Conservation (phyloP, 2,113 vertebrate genomes). For the Malaclemys terrapin region DNA sequence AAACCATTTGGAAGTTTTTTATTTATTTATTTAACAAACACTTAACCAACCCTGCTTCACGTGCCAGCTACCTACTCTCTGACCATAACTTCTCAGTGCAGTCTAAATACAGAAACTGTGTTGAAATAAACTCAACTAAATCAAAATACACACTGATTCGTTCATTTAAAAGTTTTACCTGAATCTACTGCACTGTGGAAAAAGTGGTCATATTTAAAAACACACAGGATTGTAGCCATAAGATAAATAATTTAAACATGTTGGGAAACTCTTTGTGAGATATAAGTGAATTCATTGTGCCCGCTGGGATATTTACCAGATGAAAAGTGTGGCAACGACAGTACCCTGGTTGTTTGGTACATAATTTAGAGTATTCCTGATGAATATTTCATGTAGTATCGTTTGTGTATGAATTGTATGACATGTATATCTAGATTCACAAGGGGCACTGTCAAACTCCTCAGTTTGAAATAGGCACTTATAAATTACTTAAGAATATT, state of each 20-base stretch:
- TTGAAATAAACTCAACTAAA: constrained; percentile 34
- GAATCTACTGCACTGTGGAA: constrained; percentile 1
- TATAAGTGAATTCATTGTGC: constrained; percentile 62
- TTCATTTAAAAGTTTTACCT: constrained; percentile 13
- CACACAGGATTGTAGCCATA: constrained; percentile 19
- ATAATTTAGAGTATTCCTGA: constrained; percentile 75
- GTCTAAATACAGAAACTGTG: constrained; percentile 45
- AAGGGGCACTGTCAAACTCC: constrained; percentile 59
- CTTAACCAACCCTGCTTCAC: constrained; percentile 29
- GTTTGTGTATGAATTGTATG: constrained; percentile 76
- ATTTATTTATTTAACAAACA: not conserved
- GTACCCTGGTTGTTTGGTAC: constrained; percentile 68
- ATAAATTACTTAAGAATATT: constrained; percentile 74
- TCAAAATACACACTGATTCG: not conserved
- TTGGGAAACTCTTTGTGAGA: constrained; percentile 71
- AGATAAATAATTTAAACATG: constrained; percentile 76
- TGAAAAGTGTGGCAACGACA: constrained; percentile 70
- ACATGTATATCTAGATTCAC: constrained; percentile 74
- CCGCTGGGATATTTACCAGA: constrained; percentile 71
- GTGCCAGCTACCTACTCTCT: constrained; percentile 40
- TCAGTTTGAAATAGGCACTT: constrained; percentile 69
- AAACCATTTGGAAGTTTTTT: constrained; percentile 28
- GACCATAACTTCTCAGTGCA: constrained; percentile 44
- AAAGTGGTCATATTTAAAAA: constrained; percentile 45
- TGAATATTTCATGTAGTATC: constrained; percentile 78